phyloP scores from a whole-genome alignment of 2,113 vertebrate genomes.

The Rostratula benghalensis region DNA sequence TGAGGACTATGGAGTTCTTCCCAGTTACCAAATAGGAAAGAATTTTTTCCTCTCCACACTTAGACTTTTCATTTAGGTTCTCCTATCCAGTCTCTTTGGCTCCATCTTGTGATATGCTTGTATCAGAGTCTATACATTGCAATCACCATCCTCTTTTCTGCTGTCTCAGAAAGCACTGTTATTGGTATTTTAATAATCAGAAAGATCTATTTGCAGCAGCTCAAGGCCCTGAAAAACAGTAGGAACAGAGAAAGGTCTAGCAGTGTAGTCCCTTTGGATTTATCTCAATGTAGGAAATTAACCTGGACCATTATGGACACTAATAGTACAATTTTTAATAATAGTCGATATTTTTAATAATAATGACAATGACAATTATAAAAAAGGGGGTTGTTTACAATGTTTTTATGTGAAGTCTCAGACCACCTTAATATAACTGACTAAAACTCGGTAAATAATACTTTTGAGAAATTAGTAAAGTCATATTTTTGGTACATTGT shows the following conservation, averaged over 20 bases:
- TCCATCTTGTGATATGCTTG: conserved; percentile 62
- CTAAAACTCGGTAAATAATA: neutral
- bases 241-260: neutral
- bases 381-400: neutral
- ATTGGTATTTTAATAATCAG: neutral
- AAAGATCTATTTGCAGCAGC: neutral
- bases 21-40: neutral
- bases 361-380: neutral
- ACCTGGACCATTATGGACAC: neutral
- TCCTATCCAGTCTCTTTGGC: conserved; percentile 62
- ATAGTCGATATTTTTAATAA: neutral
- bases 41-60: neutral
- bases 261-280: neutral
- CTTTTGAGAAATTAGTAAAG: neutral
- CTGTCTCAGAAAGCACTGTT: neutral
- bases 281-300: neutral
- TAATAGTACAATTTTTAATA: neutral
- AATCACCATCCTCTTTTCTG: neutral
- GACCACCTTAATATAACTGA: neutral
- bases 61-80: neutral
- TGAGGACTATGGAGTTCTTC: neutral
- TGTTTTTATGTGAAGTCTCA: neutral
- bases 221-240: neutral
- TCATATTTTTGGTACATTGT: neutral
- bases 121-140: conserved; percentile 10